A percentile compares a stretch with the other conserved stretches of the same genome.
Conservation (phyloP, 2,113 vertebrate species). For the Coregonus clupeaformis region DNA sequence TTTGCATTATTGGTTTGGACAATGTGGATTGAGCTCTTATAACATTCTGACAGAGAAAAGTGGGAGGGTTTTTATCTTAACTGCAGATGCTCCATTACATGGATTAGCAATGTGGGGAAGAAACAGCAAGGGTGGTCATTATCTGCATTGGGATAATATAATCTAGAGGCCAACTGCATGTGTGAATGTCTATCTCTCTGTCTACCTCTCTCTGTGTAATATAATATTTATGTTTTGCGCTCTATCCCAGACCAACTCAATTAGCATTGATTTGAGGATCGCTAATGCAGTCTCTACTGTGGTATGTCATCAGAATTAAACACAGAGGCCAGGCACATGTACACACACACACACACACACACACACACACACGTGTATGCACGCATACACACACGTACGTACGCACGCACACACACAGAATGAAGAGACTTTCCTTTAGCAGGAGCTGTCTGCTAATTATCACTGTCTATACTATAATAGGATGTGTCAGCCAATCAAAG, state of each 20-base stretch:
- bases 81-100: neutral
- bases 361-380: neutral
- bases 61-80: neutral
- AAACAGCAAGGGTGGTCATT: conserved; percentile 12
- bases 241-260: conserved; percentile 21
- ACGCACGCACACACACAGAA: neutral
- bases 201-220: conserved; percentile 24
- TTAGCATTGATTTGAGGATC: conserved; percentile 21
- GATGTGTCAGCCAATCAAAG: too few species aligned
- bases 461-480: too few species aligned
- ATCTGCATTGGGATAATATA: conserved; percentile 26
- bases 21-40: neutral
- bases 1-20: neutral
- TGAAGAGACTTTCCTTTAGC: neutral
- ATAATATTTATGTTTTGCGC: conserved; percentile 41
- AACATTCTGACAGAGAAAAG: neutral
- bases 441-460: too few species aligned
- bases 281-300: conserved; percentile 25
- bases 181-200: conserved; percentile 7
- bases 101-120: conserved; percentile 4
- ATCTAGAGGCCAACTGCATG: conserved; percentile 18
- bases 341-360: too few species aligned
- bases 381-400: neutral
- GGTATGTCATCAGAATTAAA: conserved; percentile 24
- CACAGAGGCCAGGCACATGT: neutral